Percentiles rank a stretch among this genome's conserved stretches.
phyloP scores from a whole-genome alignment of 1,140 invertebrate species.

The Stegodyphus mimosarum region DNA sequence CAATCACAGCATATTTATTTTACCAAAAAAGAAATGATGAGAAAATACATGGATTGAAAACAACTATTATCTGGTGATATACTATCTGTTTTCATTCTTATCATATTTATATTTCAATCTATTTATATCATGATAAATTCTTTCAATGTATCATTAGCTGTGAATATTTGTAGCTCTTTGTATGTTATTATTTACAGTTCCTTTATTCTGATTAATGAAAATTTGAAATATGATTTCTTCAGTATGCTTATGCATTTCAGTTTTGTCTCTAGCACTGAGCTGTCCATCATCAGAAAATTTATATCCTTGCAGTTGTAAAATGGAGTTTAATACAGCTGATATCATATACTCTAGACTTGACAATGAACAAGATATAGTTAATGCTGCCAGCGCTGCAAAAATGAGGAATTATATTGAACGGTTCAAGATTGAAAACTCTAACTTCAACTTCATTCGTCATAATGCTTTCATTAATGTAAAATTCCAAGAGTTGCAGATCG shows the following conservation, averaged over 20 bases:
- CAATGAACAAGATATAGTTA: not conserved
- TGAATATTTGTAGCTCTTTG: no score
- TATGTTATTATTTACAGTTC: no score
- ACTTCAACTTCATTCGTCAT: slow-evolving; percentile 33
- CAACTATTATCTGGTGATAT: no score
- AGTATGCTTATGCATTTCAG: not conserved
- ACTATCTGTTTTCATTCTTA: no score
- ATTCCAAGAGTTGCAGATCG: not conserved
- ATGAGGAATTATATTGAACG: not conserved
- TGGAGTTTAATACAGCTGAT: not conserved
- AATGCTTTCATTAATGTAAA: slow-evolving; percentile 14
- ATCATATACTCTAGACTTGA: not conserved
- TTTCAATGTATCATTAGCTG: no score
- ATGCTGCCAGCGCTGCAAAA: not conserved
- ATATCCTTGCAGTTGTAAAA: not conserved
- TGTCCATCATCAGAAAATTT: not conserved
- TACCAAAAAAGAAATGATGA: no score
- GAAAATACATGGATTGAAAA: no score
- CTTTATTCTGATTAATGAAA: no score
- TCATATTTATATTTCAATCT: no score
- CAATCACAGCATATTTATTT: no score
- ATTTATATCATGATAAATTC: no score
- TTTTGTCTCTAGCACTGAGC: not conserved
- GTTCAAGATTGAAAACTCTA: slow-evolving; percentile 14
- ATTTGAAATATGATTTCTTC: no score